Evolutionary conservation across 1,140 invertebrate species (phyloP).

Genomic region (Maniola jurtina): DNA sequence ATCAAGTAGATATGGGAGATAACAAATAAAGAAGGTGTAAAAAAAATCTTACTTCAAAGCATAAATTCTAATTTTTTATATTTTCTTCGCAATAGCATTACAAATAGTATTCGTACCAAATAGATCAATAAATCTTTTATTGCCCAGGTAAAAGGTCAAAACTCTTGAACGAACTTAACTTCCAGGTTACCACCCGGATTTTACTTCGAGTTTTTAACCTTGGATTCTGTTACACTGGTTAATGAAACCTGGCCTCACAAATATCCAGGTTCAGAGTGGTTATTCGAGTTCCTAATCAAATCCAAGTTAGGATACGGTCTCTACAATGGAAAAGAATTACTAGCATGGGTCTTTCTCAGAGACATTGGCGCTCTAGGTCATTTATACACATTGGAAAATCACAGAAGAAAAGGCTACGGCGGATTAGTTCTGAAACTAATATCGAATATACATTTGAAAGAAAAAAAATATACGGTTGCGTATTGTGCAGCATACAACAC

Average conservation of each 20-base stretch:
- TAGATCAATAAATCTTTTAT: too few relatives aligned
- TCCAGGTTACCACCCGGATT: slow-evolving; percentile 44
- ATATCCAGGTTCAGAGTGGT: slow-evolving; percentile 38
- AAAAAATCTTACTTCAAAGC: too few relatives aligned
- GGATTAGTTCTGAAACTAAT: slow-evolving; percentile 45
- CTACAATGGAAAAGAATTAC: slow-evolving; percentile 34
- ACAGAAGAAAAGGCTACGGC: slow-evolving; percentile 46
- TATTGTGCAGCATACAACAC: slow-evolving; percentile 41
- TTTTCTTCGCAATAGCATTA: too few relatives aligned
- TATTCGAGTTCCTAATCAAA: slow-evolving; percentile 41
- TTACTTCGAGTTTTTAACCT: slow-evolving; percentile 31
- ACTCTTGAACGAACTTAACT: neutral
- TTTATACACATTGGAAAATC: slow-evolving; percentile 42
- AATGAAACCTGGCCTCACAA: slow-evolving; percentile 42
- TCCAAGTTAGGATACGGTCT: slow-evolving; percentile 44
- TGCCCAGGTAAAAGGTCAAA: too few relatives aligned
- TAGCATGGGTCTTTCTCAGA: slow-evolving; percentile 46
- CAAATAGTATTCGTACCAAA: too few relatives aligned
- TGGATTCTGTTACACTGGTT: slow-evolving; percentile 34
- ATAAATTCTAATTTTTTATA: too few relatives aligned
- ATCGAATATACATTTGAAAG: slow-evolving; percentile 36
- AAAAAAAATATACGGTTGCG: slow-evolving; percentile 39
- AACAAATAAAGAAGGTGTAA: too few relatives aligned
- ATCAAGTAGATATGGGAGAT: too few relatives aligned
- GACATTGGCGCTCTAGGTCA: slow-evolving; percentile 45